A percentile compares a stretch with the other conserved stretches of the same genome.
Conservation (phyloP, 1,140 invertebrate genomes). For the Thaumetopoea pityocampa region DNA sequence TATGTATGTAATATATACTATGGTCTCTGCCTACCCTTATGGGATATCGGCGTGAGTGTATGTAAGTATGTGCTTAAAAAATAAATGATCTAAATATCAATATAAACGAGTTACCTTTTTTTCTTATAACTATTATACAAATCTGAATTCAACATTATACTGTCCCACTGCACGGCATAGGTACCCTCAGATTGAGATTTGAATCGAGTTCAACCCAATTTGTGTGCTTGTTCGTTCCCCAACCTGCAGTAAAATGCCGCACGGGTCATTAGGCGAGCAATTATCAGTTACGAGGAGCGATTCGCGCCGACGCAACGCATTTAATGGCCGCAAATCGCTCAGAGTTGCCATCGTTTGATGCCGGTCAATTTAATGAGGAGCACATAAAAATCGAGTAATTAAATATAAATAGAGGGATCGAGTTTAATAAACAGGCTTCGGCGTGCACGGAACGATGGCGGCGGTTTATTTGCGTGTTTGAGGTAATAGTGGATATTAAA, state of each 20-base stretch:
- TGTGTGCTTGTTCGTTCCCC: not conserved
- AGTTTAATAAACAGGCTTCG: constrained; percentile 13
- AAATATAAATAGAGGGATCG: constrained; percentile 6
- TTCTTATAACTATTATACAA: too few relatives aligned
- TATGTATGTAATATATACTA: too few relatives aligned
- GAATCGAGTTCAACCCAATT: constrained; percentile 1
- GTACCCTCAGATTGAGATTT: too few relatives aligned
- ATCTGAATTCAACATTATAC: too few relatives aligned
- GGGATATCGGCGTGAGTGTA: too few relatives aligned
- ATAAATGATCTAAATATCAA: too few relatives aligned
- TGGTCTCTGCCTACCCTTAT: too few relatives aligned
- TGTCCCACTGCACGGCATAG: too few relatives aligned
- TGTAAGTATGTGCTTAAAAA: too few relatives aligned
- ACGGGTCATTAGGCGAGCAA: constrained; percentile 2
- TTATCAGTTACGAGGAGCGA: constrained; percentile 8
- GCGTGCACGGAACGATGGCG: not conserved
- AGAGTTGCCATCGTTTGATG: constrained; percentile 3
- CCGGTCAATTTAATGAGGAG: constrained; percentile 12
- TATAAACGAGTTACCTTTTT: too few relatives aligned
- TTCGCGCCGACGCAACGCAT: not conserved
- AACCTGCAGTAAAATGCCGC: not conserved
- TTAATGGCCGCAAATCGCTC: constrained; percentile 10
- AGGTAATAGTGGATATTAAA: too few relatives aligned
- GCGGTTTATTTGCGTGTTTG: not conserved
- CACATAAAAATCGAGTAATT: constrained; percentile 16